These are phyloP conservation scores for Dasysyrphus albostriatus DNA, from an alignment of 2,888 invertebrate genomes.

Conservation along the genomic window DNA sequence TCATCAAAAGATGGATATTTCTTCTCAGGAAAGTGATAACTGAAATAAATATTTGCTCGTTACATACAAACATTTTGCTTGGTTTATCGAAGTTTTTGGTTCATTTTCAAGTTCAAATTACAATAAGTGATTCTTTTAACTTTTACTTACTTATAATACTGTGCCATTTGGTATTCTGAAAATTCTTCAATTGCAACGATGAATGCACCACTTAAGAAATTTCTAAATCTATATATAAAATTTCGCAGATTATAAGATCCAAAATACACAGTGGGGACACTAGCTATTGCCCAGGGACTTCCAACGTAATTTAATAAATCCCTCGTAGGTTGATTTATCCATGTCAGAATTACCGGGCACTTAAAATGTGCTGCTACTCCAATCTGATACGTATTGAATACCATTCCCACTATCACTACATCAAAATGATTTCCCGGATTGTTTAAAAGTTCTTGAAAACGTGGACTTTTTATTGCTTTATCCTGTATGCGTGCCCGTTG, in stretches of 20 bases:
- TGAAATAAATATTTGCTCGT: constrained; percentile 25
- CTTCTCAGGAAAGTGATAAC: constrained; percentile 76
- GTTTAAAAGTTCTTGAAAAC: constrained; percentile 67
- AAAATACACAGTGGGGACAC: not conserved
- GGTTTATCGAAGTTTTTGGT: no score
- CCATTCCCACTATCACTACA: constrained; percentile 74
- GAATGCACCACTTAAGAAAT: constrained; percentile 64
- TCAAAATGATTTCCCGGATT: constrained; percentile 72
- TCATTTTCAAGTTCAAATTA: no score
- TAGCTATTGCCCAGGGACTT: constrained; percentile 52
- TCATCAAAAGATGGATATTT: constrained; percentile 78
- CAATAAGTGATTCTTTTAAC: not conserved
- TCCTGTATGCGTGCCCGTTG: constrained; percentile 52
- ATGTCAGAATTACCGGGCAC: constrained; percentile 74
- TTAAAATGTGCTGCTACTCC: constrained; percentile 77
- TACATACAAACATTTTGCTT: no score
- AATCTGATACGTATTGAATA: constrained; percentile 74
- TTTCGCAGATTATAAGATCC: constrained; percentile 67
- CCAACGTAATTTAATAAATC: constrained; percentile 32
- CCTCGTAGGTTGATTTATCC: constrained; percentile 34
- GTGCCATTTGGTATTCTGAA: constrained; percentile 47
- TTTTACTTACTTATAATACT: constrained; percentile 58
- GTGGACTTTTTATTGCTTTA: constrained; percentile 41
- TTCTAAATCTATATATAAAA: constrained; percentile 78
- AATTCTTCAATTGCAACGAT: constrained; percentile 27